These are phyloP conservation scores for Apoderus coryli DNA, from an alignment of 2,888 invertebrate genomes.

Conservation along the genomic window DNA sequence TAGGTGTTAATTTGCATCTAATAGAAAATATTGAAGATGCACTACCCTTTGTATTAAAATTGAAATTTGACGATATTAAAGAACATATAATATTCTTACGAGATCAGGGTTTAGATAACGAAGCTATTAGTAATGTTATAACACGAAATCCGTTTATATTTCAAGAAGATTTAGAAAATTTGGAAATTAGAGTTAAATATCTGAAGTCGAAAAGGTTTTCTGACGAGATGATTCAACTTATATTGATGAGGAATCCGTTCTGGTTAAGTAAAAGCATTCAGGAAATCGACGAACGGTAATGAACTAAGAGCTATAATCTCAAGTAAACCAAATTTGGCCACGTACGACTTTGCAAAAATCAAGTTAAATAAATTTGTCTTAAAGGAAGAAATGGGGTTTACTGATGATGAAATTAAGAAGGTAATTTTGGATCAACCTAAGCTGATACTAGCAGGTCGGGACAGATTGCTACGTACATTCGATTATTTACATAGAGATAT, in stretches of 20 bases:
- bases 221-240: constrained; percentile 46
- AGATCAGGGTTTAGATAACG: constrained; percentile 51
- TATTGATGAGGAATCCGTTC: constrained; percentile 55
- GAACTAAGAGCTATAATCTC: constrained; percentile 55
- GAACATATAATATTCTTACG: constrained; percentile 55
- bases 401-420: constrained; percentile 45
- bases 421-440: constrained; percentile 58
- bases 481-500: constrained; percentile 70
- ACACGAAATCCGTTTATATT: constrained; percentile 75
- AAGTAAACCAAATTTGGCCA: constrained; percentile 56
- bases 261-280: constrained; percentile 54
- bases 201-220: constrained; percentile 67
- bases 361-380: constrained; percentile 55
- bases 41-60: constrained; percentile 47
- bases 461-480: constrained; percentile 50
- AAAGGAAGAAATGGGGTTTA: constrained; percentile 82
- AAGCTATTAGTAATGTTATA: constrained; percentile 52
- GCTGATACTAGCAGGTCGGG: constrained; percentile 58
- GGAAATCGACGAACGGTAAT: constrained; percentile 56
- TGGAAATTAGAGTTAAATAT: constrained; percentile 70
- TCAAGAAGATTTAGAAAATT: constrained; percentile 52
- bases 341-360: constrained; percentile 46
- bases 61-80: constrained; percentile 69
- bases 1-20: constrained; percentile 68
- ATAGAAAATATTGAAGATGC: constrained; percentile 53